A percentile compares a stretch with the other conserved stretches of the same genome.
Evolutionary conservation across 64 coral and sea anemone species (phyloP).

Genomic region (Cladopsammia gracilis): DNA sequence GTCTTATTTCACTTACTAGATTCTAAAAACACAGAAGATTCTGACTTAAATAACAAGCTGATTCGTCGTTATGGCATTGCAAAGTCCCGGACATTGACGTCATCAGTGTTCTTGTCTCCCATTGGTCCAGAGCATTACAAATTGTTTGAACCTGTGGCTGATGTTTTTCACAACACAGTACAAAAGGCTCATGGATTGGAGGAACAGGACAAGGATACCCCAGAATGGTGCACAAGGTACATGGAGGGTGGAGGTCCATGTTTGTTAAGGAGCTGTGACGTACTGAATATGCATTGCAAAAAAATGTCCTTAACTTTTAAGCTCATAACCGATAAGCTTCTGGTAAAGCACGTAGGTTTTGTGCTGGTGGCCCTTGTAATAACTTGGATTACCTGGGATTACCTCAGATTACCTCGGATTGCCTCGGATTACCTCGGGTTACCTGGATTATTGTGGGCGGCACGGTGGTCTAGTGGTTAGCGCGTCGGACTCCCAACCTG

Average conservation of each 20-base stretch:
- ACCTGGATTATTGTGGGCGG: no score
- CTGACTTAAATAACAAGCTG: constrained; percentile 60
- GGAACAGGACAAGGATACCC: neutral
- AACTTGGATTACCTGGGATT: no score
- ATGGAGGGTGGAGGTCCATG: neutral
- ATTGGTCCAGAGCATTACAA: constrained; percentile 89
- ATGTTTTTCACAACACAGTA: constrained; percentile 51
- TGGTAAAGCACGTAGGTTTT: no score
- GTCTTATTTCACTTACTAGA: neutral
- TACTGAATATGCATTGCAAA: no score
- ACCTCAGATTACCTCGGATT: no score
- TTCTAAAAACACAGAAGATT: neutral
- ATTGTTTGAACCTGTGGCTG: constrained; percentile 76
- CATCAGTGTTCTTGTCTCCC: constrained; percentile 78
- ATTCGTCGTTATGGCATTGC: constrained; percentile 81
- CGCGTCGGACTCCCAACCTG: no score
- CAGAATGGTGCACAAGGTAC: constrained; percentile 83
- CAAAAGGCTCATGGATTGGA: constrained; percentile 49
- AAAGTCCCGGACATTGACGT: constrained; percentile 62
- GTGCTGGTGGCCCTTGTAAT: no score
- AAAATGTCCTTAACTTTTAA: no score
- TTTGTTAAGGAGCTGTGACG: no score
- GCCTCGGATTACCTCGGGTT: no score
- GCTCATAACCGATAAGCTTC: no score
- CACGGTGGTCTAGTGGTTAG: no score